These are phyloP conservation scores for Serrognathus titanus DNA, from an alignment of 2,888 invertebrate species.

Conservation along the genomic window DNA sequence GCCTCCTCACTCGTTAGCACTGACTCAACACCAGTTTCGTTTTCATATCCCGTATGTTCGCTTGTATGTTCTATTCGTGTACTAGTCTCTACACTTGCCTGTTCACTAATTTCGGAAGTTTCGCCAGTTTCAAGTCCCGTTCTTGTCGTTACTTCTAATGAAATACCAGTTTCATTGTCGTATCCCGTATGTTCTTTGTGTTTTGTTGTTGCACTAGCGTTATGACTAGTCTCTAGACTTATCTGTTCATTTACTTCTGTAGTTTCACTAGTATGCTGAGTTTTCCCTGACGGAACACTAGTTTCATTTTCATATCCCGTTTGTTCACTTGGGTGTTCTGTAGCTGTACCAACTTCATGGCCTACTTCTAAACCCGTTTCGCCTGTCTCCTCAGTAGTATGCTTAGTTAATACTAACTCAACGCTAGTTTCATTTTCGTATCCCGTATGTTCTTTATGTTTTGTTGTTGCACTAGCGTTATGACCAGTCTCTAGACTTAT, in stretches of 20 bases:
- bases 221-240: background rate
- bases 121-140: background rate
- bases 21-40: background rate
- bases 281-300: background rate
- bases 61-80: conserved; percentile 1
- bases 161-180: background rate
- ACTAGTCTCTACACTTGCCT: too few species aligned
- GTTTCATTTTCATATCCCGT: background rate
- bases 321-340: background rate
- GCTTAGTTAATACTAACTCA: background rate
- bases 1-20: background rate
- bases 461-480: background rate
- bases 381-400: background rate
- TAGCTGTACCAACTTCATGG: background rate
- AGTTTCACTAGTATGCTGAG: background rate
- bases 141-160: background rate
- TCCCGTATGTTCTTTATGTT: background rate
- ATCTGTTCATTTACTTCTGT: background rate
- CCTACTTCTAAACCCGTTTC: background rate
- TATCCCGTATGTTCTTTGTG: conserved; percentile 1
- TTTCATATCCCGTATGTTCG: background rate
- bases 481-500: background rate
- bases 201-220: background rate
- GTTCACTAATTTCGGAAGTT: background rate
- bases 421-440: background rate